Evolutionary conservation across 2,113 vertebrate genomes (phyloP).

Genomic region (Herpetotheres cachinnans): DNA sequence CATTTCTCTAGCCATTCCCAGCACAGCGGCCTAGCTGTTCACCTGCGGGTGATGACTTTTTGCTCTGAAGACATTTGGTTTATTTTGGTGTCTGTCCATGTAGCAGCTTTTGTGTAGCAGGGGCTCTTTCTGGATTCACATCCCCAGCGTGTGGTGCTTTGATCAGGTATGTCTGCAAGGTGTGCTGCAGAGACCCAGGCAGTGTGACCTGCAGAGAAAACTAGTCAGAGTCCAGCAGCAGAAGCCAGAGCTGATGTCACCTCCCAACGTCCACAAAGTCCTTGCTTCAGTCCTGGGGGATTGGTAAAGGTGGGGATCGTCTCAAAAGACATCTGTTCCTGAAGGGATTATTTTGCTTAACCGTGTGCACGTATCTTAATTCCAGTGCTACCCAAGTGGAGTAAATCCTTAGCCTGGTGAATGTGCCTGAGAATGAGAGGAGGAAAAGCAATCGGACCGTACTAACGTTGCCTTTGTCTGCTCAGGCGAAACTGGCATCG

Average conservation of each 20-base stretch:
- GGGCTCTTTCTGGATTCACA: fast-evolving
- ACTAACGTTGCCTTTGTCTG: background rate
- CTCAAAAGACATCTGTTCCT: background rate
- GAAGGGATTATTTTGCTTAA: background rate
- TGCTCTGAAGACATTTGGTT: background rate
- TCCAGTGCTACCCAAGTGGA: background rate
- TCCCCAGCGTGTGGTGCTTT: background rate
- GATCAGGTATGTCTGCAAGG: fast-evolving
- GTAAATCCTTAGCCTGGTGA: background rate
- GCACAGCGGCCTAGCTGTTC: background rate
- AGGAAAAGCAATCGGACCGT: fast-evolving
- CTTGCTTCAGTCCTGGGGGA: background rate
- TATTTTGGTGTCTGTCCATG: background rate
- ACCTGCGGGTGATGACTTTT: background rate
- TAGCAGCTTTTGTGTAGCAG: background rate
- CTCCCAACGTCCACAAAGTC: fast-evolving
- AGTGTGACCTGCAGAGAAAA: background rate
- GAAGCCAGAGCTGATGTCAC: background rate
- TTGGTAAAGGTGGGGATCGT: background rate
- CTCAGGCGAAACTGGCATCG: conserved; percentile 81
- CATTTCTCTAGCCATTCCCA: background rate
- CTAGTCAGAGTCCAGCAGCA: background rate
- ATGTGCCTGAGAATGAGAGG: fast-evolving
- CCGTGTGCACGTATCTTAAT: fast-evolving
- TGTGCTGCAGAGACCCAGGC: background rate